Evolutionary conservation across 2,113 vertebrate species (phyloP), one percentile per base, ranked within the genome.

Genomic region (Pollachius pollachius): DNA sequence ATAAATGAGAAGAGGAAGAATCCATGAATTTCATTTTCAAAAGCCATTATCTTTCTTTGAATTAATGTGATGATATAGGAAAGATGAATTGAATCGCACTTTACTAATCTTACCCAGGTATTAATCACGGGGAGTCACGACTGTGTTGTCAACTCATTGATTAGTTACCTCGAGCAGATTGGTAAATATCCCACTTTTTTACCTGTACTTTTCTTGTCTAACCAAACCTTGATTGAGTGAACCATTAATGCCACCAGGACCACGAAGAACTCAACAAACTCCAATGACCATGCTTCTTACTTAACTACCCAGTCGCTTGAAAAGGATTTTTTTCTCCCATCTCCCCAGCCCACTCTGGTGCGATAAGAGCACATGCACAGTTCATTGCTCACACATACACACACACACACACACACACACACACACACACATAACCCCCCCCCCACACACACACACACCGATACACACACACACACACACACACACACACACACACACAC

Each of bases 121-220:
- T 81, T 68, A 77, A 69, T 30, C 74, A 79, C 81, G 80, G 75
- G 84, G 84, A 79, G 72, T 71, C 70, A 82, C 79, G 83, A 80
- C 68, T 66, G 71, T 76, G 66, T 77, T 75, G 83, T 74, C 78
- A 85, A 84, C 81, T 66, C 68, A 67, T 76, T 68, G 78, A 83
- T 81, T 83, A 87, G 85, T 77, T 80, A 77, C 73, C 74, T 80
- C 81, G 70, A 71, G 81, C 71, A 74, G 70, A 87, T 85, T 82
- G 4, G 8, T 48, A 48, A 8, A 48, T 48, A 13, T 11, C 9
- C 41, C 0, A 48, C 41, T 48, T 48, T 48, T 48, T 48, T 48
- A 48, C 41, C 2, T 48, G 3, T 2, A 48, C 12, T 48, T 41
- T 48, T 48, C 4, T 48, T 48, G 41, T 48, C 5, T 48, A 48